These are phyloP conservation scores for Anoplius nigerrimus DNA, from an alignment of 2,888 invertebrate genomes.

Conservation along the genomic window DNA sequence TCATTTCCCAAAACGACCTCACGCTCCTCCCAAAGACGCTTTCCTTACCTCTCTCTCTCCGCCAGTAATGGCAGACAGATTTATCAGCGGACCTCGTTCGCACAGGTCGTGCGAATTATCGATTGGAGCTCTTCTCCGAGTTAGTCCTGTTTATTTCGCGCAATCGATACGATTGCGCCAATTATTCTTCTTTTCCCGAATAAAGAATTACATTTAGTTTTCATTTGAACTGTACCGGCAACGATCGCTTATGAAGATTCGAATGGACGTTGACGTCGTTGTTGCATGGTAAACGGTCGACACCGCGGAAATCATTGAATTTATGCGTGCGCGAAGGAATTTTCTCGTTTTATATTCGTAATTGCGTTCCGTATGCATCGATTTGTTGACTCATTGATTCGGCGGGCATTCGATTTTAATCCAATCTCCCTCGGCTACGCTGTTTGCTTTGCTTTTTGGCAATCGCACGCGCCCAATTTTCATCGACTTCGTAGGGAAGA, in stretches of 20 bases:
- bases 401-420: constrained; percentile 53
- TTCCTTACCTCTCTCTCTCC: too few relatives aligned
- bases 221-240: too few relatives aligned
- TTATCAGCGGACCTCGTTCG: background rate
- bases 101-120: background rate
- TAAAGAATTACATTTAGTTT: too few relatives aligned
- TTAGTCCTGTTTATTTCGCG: too few relatives aligned
- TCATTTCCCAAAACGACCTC: too few relatives aligned
- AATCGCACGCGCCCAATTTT: constrained; percentile 46
- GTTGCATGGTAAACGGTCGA: background rate
- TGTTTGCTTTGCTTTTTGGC: constrained; percentile 53
- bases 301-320: constrained; percentile 25
- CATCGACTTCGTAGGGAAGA: constrained; percentile 32
- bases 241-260: constrained; percentile 31
- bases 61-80: background rate
- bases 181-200: too few relatives aligned
- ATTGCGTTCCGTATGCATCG: constrained; percentile 47
- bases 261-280: constrained; percentile 10
- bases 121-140: too few relatives aligned
- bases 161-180: too few relatives aligned
- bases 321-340: constrained; percentile 35
- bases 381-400: constrained; percentile 55
- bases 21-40: too few relatives aligned
- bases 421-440: constrained; percentile 36
- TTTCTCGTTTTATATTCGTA: constrained; percentile 48